These are phyloP conservation scores for Falco concolor DNA, from an alignment of 2,797 vertebrate genomes.

Conservation along the genomic window DNA sequence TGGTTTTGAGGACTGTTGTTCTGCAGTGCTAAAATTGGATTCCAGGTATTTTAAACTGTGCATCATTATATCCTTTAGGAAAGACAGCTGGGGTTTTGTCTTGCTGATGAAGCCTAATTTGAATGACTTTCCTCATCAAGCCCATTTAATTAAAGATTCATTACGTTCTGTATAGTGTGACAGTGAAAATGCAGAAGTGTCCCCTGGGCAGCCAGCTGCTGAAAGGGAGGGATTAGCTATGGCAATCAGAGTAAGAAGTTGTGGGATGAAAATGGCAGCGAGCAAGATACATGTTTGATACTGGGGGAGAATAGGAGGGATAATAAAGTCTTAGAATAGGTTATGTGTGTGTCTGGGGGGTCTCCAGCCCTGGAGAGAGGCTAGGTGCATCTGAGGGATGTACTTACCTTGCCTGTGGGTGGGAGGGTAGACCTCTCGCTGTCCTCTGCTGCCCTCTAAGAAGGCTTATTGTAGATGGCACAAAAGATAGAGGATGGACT, in stretches of 20 bases:
- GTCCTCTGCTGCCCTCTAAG: background rate
- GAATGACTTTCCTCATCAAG: constrained; percentile 43
- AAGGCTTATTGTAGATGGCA: background rate
- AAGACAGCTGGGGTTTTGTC: constrained; percentile 36
- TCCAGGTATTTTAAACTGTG: constrained; percentile 29
- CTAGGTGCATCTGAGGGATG: background rate
- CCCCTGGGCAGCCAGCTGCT: background rate
- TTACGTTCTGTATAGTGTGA: background rate
- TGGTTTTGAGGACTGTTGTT: background rate
- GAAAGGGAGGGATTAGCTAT: background rate
- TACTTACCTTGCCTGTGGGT: background rate
- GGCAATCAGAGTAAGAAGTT: background rate
- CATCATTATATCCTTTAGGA: background rate
- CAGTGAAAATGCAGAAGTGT: background rate
- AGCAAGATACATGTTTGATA: background rate
- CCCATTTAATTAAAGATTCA: constrained; percentile 44
- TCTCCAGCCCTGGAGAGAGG: background rate
- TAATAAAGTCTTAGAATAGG: background rate
- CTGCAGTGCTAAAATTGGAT: background rate
- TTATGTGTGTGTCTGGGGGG: background rate
- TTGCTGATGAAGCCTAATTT: constrained; percentile 41
- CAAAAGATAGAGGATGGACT: background rate
- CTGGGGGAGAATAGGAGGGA: background rate
- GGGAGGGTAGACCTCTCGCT: background rate
- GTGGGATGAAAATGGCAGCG: background rate